Conservation (phyloP, 2,888 invertebrate species). For the Drosophila hamatofila region DNA sequence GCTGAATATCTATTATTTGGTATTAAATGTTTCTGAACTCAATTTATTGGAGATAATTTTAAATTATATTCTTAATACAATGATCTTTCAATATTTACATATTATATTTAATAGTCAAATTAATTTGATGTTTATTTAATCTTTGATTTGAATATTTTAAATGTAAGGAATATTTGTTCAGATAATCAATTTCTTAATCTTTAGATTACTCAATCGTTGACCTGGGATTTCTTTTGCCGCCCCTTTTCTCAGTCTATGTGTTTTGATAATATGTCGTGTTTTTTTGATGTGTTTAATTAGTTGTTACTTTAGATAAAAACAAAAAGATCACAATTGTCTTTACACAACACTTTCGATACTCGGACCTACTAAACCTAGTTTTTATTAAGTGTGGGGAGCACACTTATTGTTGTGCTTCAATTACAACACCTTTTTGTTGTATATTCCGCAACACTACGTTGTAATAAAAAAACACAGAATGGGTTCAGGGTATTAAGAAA, state of each 20-base stretch:
- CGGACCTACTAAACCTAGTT: slow-evolving; percentile 16
- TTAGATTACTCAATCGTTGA: slow-evolving; percentile 9
- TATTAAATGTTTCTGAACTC: background rate
- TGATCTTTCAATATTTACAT: background rate
- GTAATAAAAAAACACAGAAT: slow-evolving; percentile 20
- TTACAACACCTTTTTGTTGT: slow-evolving; percentile 4
- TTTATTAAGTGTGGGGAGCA: slow-evolving; percentile 23
- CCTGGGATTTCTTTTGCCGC: background rate
- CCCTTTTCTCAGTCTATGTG: background rate
- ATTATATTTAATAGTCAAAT: background rate
- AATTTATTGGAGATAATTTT: background rate
- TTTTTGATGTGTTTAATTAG: slow-evolving; percentile 18
- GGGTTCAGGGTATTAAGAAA: background rate
- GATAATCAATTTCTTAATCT: background rate
- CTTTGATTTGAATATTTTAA: background rate
- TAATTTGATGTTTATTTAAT: background rate
- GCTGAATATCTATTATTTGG: background rate
- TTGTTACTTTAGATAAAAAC: slow-evolving; percentile 11
- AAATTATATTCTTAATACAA: background rate
- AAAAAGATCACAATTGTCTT: slow-evolving; percentile 10
- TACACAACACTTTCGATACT: slow-evolving; percentile 12
- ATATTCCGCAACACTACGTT: slow-evolving; percentile 54
- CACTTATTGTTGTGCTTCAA: slow-evolving; percentile 7
- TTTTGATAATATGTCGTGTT: slow-evolving; percentile 14
- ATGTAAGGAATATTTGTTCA: too few relatives aligned